A percentile compares a stretch with the other conserved stretches of the same genome.
Conservation (phyloP, 2,797 vertebrate genomes). For the Enteromius afrohamiltoni region DNA sequence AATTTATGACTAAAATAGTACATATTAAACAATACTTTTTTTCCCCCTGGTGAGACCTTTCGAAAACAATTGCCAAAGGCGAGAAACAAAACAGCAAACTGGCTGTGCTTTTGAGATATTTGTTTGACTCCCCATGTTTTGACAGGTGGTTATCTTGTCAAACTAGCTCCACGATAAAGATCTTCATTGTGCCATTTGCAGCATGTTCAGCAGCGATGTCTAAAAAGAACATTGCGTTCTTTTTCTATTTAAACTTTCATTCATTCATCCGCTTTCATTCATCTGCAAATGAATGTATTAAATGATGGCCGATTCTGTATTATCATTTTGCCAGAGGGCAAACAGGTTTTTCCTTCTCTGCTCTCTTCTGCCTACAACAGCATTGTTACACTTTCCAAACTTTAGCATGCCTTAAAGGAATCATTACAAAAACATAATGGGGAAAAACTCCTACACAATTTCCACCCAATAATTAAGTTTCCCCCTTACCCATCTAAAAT, state of each 20-base stretch:
- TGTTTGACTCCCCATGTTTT: conserved; percentile 62
- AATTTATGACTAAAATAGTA: not conserved
- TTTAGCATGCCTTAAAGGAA: conserved; percentile 74
- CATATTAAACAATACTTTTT: conserved; percentile 2
- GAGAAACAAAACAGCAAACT: not conserved
- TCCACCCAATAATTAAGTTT: conserved; percentile 73
- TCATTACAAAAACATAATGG: conserved; percentile 73
- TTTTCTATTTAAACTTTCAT: not conserved
- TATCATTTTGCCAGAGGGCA: conserved; percentile 35
- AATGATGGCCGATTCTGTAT: conserved; percentile 26
- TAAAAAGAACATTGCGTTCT: conserved; percentile 29
- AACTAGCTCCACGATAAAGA: conserved; percentile 25
- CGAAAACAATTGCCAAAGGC: not conserved
- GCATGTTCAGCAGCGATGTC: conserved; percentile 31
- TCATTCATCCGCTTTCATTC: conserved; percentile 1
- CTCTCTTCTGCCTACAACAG: conserved; percentile 60
- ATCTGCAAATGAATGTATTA: conserved; percentile 1
- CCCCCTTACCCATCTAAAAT: conserved; percentile 64
- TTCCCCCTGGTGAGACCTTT: conserved; percentile 2
- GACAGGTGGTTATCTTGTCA: conserved; percentile 44
- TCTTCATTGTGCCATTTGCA: conserved; percentile 6
- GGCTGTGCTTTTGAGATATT: conserved; percentile 32
- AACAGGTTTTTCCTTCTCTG: conserved; percentile 51
- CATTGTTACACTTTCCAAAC: conserved; percentile 71
- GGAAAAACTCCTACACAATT: conserved; percentile 68